A percentile compares a stretch with the other conserved stretches of the same genome.
These are phyloP conservation scores for Acheta domesticus DNA, from an alignment of 2,888 invertebrate genomes.

Conservation along the genomic window DNA sequence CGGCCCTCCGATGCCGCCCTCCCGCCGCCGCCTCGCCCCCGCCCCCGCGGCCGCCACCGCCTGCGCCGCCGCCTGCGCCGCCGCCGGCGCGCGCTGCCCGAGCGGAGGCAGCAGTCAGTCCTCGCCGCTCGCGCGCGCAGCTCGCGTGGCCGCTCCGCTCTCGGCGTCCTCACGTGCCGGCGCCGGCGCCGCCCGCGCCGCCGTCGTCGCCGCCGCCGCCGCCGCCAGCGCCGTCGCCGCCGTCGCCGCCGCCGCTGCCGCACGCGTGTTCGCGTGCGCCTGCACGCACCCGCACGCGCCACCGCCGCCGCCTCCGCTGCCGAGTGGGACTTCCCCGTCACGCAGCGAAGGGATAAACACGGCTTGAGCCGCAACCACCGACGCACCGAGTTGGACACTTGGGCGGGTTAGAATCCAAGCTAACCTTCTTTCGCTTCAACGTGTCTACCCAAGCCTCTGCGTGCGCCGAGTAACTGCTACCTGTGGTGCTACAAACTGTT, in stretches of 20 bases:
- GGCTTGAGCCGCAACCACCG: background rate
- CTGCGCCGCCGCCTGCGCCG: too few species aligned
- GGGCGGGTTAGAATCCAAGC: background rate
- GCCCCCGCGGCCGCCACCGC: background rate
- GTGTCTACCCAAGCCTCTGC: background rate
- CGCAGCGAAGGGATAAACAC: background rate
- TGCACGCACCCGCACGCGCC: background rate
- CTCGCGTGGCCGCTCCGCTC: conserved; percentile 22
- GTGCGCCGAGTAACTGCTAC: background rate
- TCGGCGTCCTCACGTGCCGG: background rate
- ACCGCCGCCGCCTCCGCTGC: background rate
- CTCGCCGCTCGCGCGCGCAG: background rate
- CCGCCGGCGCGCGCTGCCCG: background rate
- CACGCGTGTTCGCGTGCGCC: background rate
- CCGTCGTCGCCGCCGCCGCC: background rate
- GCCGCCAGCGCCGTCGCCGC: too few species aligned
- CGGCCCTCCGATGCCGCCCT: conserved; percentile 4
- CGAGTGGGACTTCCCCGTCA: background rate
- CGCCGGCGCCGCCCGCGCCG: background rate
- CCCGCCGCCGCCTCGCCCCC: background rate
- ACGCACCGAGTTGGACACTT: conserved; percentile 3
- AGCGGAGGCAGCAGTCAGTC: background rate
- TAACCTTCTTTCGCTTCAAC: conserved; percentile 9
- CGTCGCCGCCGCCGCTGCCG: background rate
- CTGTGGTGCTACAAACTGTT: too few species aligned